Conservation (phyloP, 2,888 invertebrate species). For the Apamea monoglypha region DNA sequence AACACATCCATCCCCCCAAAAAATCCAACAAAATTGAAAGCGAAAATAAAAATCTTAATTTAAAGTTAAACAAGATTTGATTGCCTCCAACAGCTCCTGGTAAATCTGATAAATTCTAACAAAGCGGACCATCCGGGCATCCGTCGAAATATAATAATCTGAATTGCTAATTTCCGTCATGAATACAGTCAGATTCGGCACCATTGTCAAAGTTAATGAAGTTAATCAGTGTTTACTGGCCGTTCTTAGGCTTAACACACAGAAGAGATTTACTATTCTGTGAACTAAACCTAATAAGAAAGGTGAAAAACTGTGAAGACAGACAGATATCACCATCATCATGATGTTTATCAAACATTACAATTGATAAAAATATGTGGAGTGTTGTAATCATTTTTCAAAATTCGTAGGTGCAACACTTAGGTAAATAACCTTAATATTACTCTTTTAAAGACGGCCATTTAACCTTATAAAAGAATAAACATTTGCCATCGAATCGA, state of each 20-base stretch:
- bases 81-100: conserved; percentile 27
- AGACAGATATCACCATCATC: no score
- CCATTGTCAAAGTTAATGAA: conserved; percentile 55
- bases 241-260: conserved; percentile 25
- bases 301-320: neutral
- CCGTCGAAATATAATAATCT: conserved; percentile 52
- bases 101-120: conserved; percentile 45
- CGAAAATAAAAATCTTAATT: conserved; percentile 33
- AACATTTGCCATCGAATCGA: neutral
- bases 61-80: conserved; percentile 46
- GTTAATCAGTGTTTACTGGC: conserved; percentile 51
- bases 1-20: neutral
- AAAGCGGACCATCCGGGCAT: conserved; percentile 31
- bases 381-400: neutral
- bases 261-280: neutral
- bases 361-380: neutral
- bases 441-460: neutral
- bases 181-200: conserved; percentile 52
- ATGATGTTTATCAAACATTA: no score
- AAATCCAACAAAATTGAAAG: conserved; percentile 11
- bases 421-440: neutral
- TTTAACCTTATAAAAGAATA: neutral
- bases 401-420: neutral
- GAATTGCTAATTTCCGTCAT: conserved; percentile 60
- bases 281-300: neutral